Base-by-base conservation (phyloP, 2,797 vertebrate genomes). In the Typhlichthys subterraneus region DNA sequence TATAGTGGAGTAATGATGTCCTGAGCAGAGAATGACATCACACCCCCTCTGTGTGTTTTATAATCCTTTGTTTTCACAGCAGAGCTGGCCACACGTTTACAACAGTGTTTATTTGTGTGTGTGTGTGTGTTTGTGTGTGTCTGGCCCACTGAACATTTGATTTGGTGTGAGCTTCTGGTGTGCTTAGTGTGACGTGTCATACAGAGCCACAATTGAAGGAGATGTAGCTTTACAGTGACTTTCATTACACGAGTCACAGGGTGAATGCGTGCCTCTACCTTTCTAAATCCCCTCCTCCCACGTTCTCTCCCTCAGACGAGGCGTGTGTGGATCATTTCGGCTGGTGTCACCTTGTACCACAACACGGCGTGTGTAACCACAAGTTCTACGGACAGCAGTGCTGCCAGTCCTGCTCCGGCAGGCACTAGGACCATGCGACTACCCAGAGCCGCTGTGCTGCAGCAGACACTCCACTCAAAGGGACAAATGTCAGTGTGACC, bases 371-470 rank as follows among this genome's bases (percentile, higher is more conserved):
- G 67, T 99, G 97, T 67, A 96, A 96, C 85, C 97, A 99, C 91
- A 96, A 96, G 76, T 98, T 98, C 83, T 99, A 99, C 0, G 97
- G 97, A 62, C 94, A 96, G 67, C 96, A 98, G 68, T 99, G 98
- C 53, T 99, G 98, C 87, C 95, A 91, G 76, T 96, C 98, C 2
- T 99, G 97, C 70, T 93, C 94, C 0, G 87, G 88, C 79, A 96
- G 89, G 83, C 94, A 89, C 69, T 90, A 84, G 70, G 64, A 48
- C 59, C 45, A 12, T 0, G 55, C 51, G 5, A 53, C 75, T 62
- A 12, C 23, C 55, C 53, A 42, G 10, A 10, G 42, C 42, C 60
- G 57, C 65, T 33, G 15, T 55, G 17, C 15, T 33, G 29, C 17
- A 13, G 47, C 17, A 15, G 49, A 15, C n/a, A 2, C 49, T 29